A percentile compares a stretch with the other conserved stretches of the same genome.
phyloP scores from a whole-genome alignment of 2,797 vertebrate species.

The Allobates femoralis region DNA sequence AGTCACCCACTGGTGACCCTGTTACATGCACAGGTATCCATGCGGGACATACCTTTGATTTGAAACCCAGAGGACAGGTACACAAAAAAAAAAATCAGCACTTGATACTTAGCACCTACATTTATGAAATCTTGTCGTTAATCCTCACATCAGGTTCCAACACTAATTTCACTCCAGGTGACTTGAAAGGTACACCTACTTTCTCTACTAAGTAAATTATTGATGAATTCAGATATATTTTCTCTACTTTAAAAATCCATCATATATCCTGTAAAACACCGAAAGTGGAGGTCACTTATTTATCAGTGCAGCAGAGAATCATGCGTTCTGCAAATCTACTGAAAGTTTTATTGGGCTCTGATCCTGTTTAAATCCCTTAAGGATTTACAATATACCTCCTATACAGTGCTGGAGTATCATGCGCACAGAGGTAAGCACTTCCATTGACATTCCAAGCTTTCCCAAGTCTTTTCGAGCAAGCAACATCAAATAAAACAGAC shows the following conservation, averaged over 20 bases:
- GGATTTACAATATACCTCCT: constrained; percentile 12
- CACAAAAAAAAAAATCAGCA: background rate
- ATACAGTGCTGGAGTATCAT: constrained; percentile 25
- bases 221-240: constrained; percentile 75
- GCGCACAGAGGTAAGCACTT: constrained; percentile 4
- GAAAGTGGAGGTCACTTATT: constrained; percentile 64
- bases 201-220: constrained; percentile 77
- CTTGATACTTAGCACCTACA: constrained; percentile 79
- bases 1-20: background rate
- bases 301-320: constrained; percentile 54
- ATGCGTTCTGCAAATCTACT: constrained; percentile 60
- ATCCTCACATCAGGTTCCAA: constrained; percentile 88
- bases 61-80: background rate
- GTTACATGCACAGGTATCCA: background rate
- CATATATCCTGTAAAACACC: constrained; percentile 64
- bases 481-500: constrained; percentile 51
- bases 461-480: constrained; percentile 41
- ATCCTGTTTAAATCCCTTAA: background rate
- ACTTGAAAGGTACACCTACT: constrained; percentile 81
- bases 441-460: constrained; percentile 32
- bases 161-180: constrained; percentile 91
- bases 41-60: background rate
- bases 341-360: constrained; percentile 51
- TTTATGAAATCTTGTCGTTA: constrained; percentile 79
- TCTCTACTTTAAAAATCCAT: constrained; percentile 70